Evolutionary conservation across 2,888 invertebrate species (phyloP).

Genomic region (Thyatira batis): DNA sequence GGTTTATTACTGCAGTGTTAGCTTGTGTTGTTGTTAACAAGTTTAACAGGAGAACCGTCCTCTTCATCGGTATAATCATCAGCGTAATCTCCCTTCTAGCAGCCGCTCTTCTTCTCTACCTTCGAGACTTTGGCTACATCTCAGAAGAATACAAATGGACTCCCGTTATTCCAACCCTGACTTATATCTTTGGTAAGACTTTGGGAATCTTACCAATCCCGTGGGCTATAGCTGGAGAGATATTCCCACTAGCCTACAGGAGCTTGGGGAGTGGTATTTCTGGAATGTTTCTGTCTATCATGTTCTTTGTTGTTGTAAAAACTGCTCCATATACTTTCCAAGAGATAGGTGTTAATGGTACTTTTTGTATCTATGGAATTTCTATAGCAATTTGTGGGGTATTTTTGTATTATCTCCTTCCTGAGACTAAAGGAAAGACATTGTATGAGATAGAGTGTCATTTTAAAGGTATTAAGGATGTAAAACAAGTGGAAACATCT

Average conservation of each 20-base stretch:
- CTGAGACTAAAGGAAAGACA: conserved; percentile 86
- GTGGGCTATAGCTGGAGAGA: conserved; percentile 88
- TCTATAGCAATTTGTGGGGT: conserved; percentile 80
- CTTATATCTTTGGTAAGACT: conserved; percentile 82
- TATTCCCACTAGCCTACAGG: conserved; percentile 84
- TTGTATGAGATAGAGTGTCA: conserved; percentile 85
- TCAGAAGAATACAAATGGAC: conserved; percentile 63
- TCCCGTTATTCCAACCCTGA: conserved; percentile 75
- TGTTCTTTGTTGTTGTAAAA: conserved; percentile 86
- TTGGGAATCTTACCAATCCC: conserved; percentile 85
- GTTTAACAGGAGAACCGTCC: conserved; percentile 82
- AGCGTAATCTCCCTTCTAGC: conserved; percentile 81
- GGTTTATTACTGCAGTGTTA: conserved; percentile 82
- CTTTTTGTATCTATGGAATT: conserved; percentile 83
- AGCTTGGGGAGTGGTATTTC: conserved; percentile 86
- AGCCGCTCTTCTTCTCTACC: conserved; percentile 69
- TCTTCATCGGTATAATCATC: conserved; percentile 82
- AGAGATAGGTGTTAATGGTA: conserved; percentile 79
- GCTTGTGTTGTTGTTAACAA: conserved; percentile 84
- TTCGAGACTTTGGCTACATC: conserved; percentile 59
- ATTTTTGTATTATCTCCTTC: conserved; percentile 83
- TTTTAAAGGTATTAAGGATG: conserved; percentile 60
- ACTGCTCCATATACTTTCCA: conserved; percentile 82
- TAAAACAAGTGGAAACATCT: conserved; percentile 23
- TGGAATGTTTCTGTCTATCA: conserved; percentile 83